phyloP scores from a whole-genome alignment of 2,113 vertebrate species.

The Ivindomyrus marchei region DNA sequence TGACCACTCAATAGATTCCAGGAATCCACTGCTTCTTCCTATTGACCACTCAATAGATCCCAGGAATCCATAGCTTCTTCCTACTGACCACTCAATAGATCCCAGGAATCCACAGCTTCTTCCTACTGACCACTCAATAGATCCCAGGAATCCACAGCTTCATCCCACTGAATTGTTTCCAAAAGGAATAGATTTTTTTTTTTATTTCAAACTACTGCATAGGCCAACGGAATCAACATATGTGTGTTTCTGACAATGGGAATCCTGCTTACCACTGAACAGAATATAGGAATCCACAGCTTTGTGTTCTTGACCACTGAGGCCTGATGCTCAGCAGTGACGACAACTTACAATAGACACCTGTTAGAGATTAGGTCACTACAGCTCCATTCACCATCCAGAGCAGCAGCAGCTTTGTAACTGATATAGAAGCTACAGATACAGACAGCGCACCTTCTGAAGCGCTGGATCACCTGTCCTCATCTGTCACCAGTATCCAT shows the following conservation, averaged over 20 bases:
- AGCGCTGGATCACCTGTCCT: neutral
- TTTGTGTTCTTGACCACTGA: neutral
- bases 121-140: too few species aligned
- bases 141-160: neutral
- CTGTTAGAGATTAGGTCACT: neutral
- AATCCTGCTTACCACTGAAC: neutral
- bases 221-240: neutral
- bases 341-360: neutral
- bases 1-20: too few species aligned
- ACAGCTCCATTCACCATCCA: neutral
- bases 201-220: neutral
- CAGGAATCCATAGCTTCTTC: too few species aligned
- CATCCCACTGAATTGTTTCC: neutral
- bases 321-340: neutral
- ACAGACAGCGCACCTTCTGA: neutral
- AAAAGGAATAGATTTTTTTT: neutral
- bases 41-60: neutral
- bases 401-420: neutral
- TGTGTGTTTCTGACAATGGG: neutral
- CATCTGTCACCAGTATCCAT: neutral
- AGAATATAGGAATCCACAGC: neutral
- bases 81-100: too few species aligned
- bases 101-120: too few species aligned
- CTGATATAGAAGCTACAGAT: neutral
- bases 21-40: neutral